Evolutionary conservation across 2,888 invertebrate genomes (phyloP).

Genomic region (Lepetodrilus schrolli): DNA sequence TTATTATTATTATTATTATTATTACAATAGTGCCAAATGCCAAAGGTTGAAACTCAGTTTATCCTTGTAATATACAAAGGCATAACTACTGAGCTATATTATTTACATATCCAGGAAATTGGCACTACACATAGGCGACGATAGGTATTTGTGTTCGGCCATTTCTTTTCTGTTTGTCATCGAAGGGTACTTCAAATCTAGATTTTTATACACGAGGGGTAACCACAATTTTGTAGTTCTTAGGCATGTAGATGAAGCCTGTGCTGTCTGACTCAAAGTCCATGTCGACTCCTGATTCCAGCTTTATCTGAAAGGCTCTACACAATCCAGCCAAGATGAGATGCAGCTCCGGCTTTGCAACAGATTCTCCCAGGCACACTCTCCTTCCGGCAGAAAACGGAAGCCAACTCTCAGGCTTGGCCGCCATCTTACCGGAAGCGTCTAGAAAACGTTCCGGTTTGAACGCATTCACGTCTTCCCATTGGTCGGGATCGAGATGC

Average conservation of each 20-base stretch:
- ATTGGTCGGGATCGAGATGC: constrained; percentile 54
- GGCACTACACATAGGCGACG: too few relatives aligned
- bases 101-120: too few relatives aligned
- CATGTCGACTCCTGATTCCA: not conserved
- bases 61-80: too few relatives aligned
- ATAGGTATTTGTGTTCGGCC: too few relatives aligned
- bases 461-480: constrained; percentile 57
- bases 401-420: constrained; percentile 58
- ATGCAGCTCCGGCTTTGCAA: constrained; percentile 61
- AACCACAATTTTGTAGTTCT: not conserved
- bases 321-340: constrained; percentile 46
- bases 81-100: too few relatives aligned
- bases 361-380: constrained; percentile 61
- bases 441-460: constrained; percentile 61
- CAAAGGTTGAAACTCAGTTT: too few relatives aligned
- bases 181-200: too few relatives aligned
- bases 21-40: too few relatives aligned
- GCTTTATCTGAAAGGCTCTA: not conserved
- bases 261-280: not conserved
- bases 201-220: too few relatives aligned
- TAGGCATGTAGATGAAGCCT: not conserved
- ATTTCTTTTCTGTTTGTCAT: too few relatives aligned
- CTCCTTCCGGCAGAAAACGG: constrained; percentile 65
- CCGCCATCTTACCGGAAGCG: constrained; percentile 53
- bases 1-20: too few relatives aligned